Evolutionary conservation across 2,113 vertebrate genomes (phyloP), one percentile per base, ranked within the genome.

Genomic region (Egretta garzetta): DNA sequence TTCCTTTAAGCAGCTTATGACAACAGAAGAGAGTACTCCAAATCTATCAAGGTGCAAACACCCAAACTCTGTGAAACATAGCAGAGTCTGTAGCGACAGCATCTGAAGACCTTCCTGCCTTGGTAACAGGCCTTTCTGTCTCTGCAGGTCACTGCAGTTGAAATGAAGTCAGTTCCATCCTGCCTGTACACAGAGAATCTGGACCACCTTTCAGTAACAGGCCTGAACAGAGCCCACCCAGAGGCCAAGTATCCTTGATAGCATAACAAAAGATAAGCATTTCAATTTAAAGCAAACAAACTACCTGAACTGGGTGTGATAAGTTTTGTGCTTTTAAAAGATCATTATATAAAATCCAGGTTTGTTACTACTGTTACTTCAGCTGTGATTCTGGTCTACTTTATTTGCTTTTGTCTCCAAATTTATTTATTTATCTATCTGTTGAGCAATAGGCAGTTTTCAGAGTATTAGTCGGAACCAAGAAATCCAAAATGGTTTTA

Each of bases 131-230:
- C 23, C 33, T 12, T 24, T 50, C 68, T 58, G 68, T 10, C 55
- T 14, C 58, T 28, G 49, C 49, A 49, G 70, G 41, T 32, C 49
- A 14, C 2, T 39, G 75, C 35, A 47, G 43, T 26, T 27, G 56
- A n/a, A 60, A 39, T 6, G 23, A 56, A 64, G 20, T 43, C 56
- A 27, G 49, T 13, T 33, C 64, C 0, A 1, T 33, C 45, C 41
- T 27, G 28, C 33, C n/a, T 55, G 45, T 6, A 7, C n/a, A 17
- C 45, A 74, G 20, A 23, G 30, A 56, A 39, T 7, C 49, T 41
- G 53, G 20, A 60, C 3, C 12, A n/a, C 19, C 50, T 60, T n/a
- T 32, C 0, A 0, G 4, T 9, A 71, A 18, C 30, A 49, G 60
- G 21, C 13, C 30, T 79, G 15, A 74, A 35, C 15, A 80, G 37